These are phyloP conservation scores for Anoplopoma fimbria DNA, from an alignment of 2,113 vertebrate genomes.

Conservation along the genomic window DNA sequence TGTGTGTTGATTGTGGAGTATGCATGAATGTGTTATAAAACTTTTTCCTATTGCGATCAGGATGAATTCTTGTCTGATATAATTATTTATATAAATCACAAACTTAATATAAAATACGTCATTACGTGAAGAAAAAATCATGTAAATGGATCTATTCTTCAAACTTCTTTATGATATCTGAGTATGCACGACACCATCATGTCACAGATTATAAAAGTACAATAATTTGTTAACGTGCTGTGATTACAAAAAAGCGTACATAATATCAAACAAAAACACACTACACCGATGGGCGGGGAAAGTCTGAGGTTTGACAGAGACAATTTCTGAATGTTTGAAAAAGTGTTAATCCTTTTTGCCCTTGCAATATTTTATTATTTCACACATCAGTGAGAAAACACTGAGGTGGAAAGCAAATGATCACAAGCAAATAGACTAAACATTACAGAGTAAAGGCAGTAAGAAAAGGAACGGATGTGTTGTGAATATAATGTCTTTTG, in stretches of 20 bases:
- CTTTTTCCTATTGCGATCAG: background rate
- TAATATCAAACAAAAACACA: background rate
- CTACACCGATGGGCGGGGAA: background rate
- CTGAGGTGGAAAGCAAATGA: slow-evolving; percentile 10
- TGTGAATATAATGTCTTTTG: slow-evolving; percentile 10
- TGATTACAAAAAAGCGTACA: background rate
- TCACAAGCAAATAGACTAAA: slow-evolving; percentile 17
- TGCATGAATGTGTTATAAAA: background rate
- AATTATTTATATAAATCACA: background rate
- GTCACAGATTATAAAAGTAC: background rate
- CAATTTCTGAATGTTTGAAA: slow-evolving; percentile 18
- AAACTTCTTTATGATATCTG: background rate
- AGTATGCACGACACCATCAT: background rate
- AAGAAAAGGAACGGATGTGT: slow-evolving; percentile 9
- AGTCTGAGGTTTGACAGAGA: background rate
- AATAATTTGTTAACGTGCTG: background rate
- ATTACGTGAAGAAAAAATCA: background rate
- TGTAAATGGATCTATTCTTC: background rate
- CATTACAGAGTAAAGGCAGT: background rate
- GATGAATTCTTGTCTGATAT: background rate
- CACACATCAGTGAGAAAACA: slow-evolving; percentile 36
- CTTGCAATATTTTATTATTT: slow-evolving; percentile 27
- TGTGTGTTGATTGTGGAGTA: background rate
- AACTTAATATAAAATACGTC: background rate
- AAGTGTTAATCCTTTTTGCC: slow-evolving; percentile 19